phyloP scores from a whole-genome alignment of 2,113 vertebrate genomes.

The Mohoua ochrocephala region DNA sequence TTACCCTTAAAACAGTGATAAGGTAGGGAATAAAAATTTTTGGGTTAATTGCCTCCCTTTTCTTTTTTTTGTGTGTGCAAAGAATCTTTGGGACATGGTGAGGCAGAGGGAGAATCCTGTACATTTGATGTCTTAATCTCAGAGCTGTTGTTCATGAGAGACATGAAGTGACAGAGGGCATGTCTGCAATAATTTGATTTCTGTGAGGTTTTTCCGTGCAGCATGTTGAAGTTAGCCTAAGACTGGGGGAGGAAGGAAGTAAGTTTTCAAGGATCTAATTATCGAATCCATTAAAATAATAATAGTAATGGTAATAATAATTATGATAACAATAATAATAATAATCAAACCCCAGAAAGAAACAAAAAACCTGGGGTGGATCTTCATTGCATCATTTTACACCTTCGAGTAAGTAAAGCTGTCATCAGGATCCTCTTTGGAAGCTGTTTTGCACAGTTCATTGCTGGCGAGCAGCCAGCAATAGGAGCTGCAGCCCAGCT shows the following conservation, averaged over 20 bases:
- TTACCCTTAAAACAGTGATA: not conserved
- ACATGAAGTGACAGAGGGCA: not conserved
- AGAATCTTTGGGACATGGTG: not conserved
- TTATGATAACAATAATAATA: not conserved
- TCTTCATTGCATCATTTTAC: not conserved
- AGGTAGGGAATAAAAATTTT: not conserved
- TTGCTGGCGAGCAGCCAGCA: not conserved
- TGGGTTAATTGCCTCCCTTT: rapidly evolving
- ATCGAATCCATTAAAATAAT: not conserved
- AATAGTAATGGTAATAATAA: not conserved
- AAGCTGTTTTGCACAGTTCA: not conserved
- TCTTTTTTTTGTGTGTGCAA: too few relatives aligned
- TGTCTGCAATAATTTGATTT: not conserved
- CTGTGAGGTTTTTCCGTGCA: not conserved
- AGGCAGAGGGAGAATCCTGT: not conserved
- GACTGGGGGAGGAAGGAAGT: not conserved
- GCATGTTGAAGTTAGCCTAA: not conserved
- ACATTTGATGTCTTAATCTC: not conserved
- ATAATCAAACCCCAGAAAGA: not conserved
- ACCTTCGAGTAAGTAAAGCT: not conserved
- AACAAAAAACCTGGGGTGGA: not conserved
- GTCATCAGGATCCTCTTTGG: not conserved
- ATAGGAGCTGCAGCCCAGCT: not conserved
- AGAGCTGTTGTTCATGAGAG: not conserved
- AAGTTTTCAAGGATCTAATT: not conserved